Evolutionary conservation across 1,140 invertebrate genomes (phyloP).

Genomic region (Apolygus lucorum): DNA sequence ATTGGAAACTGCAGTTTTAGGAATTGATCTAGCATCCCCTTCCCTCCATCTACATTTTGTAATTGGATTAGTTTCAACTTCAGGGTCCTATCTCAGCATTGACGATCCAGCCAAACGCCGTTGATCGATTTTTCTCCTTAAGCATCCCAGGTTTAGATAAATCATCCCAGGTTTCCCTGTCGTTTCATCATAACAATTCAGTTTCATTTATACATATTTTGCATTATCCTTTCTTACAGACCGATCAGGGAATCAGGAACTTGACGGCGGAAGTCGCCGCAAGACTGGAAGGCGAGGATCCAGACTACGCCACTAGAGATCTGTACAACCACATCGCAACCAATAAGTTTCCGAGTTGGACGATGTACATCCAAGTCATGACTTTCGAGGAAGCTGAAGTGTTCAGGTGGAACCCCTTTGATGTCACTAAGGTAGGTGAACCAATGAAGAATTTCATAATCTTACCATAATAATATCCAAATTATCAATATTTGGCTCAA

Average conservation of each 20-base stretch:
- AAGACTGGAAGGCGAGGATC: constrained; percentile 61
- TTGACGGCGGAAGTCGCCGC: constrained; percentile 60
- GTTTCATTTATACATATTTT: too few species aligned
- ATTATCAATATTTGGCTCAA: not conserved
- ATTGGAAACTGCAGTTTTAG: too few species aligned
- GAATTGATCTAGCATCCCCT: too few species aligned
- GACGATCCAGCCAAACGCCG: too few species aligned
- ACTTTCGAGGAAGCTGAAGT: constrained; percentile 59
- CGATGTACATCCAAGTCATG: constrained; percentile 68
- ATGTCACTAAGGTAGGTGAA: constrained; percentile 76
- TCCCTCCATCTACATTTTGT: too few species aligned
- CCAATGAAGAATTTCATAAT: not conserved
- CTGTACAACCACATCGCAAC: constrained; percentile 79
- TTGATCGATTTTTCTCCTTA: too few species aligned
- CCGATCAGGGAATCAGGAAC: constrained; percentile 81
- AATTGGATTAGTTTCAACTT: too few species aligned
- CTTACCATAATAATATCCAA: not conserved
- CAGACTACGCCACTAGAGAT: constrained; percentile 80
- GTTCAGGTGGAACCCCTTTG: constrained; percentile 80
- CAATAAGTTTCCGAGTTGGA: constrained; percentile 74
- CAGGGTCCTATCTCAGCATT: too few species aligned
- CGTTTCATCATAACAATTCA: too few species aligned
- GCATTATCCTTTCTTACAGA: constrained; percentile 42
- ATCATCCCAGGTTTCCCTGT: too few species aligned
- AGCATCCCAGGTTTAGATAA: too few species aligned